phyloP scores from a whole-genome alignment of 2,888 invertebrate species.

The Galerucella nymphaeae region DNA sequence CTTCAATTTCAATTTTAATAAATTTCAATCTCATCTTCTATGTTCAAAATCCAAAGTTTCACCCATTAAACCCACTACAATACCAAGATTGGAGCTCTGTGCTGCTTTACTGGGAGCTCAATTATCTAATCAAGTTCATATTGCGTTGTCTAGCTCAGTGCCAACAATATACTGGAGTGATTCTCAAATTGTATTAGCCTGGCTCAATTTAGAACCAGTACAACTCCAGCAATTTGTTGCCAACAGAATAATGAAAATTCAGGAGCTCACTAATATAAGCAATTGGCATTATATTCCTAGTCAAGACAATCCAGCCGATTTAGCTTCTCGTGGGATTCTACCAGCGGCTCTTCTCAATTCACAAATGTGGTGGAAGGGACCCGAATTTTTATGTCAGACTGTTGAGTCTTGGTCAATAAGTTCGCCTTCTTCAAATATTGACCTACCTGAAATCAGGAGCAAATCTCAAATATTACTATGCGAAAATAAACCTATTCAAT shows the following conservation, averaged over 20 bases:
- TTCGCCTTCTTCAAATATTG: no score
- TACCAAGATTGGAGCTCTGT: no score
- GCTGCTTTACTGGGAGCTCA: neutral
- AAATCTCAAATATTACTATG: no score
- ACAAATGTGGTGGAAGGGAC: conserved; percentile 3
- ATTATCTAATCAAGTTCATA: neutral
- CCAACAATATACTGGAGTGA: conserved; percentile 10
- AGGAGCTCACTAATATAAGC: neutral
- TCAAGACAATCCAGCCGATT: conserved; percentile 16
- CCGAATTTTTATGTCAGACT: no score
- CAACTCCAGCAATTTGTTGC: conserved; percentile 1
- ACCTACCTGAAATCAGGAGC: no score
- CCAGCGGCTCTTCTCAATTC: neutral
- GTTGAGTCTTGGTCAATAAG: no score
- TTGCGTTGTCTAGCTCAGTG: neutral
- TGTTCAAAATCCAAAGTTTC: conserved; percentile 13
- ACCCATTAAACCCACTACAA: no score
- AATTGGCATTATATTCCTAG: conserved; percentile 16
- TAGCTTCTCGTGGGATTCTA: neutral
- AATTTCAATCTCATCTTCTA: conserved; percentile 3
- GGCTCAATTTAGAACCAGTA: conserved; percentile 11
- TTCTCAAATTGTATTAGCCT: conserved; percentile 15
- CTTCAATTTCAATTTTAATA: no score
- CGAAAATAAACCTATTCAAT: no score
- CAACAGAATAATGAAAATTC: conserved; percentile 1